Base-by-base conservation (phyloP, 2,113 vertebrate species). In the Phodopus roborovskii region DNA sequence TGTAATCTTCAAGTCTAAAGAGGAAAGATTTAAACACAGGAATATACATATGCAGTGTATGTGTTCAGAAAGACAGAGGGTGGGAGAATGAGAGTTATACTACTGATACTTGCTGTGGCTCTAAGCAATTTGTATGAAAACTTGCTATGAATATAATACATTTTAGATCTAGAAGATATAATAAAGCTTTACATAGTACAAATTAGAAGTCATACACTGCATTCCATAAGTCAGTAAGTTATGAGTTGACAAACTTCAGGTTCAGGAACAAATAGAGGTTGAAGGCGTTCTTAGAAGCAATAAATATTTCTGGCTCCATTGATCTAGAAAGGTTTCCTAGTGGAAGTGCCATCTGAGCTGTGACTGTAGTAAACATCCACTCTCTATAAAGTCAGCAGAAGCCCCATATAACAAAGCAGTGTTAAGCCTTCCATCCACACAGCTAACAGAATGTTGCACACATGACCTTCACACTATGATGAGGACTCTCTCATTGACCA, bases 311-410 rank as follows among this genome's bases (percentile, higher is more conserved):
- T 50, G 48, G 48, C 16, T 89, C 78, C 1, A 0, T 71, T 86
- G 83, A 92, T 71, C 79, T 60, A 79, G 74, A 94, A 96, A 92
- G 17, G 8, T 85, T 93, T 94, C 30, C 28, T 66, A 24, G n/a
- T 26, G 78, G 62, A 94, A 93, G 64, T 68, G 19, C 56, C 42
- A 91, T 64, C 33, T 90, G 15, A 89, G 17, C 12, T 83, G 16
- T 50, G 73, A 79, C 50, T 87, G 45, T 26, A 28, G 75, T 87
- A 77, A 94, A 88, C 10, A 70, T 90, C 50, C 36, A 58, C 28
- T 81, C n/a, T 78, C 58, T 88, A 68, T 28, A n/a, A 92, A 96
- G 36, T 73, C 83, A 78, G 22, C 8, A 87, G 68, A 94, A 92
- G 39, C 9, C 26, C 20, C 56, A 26, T 5, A 16, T 58, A 56